These are phyloP conservation scores for Clarias platycephalus DNA, from an alignment of 2,797 vertebrate genomes.

Conservation along the genomic window DNA sequence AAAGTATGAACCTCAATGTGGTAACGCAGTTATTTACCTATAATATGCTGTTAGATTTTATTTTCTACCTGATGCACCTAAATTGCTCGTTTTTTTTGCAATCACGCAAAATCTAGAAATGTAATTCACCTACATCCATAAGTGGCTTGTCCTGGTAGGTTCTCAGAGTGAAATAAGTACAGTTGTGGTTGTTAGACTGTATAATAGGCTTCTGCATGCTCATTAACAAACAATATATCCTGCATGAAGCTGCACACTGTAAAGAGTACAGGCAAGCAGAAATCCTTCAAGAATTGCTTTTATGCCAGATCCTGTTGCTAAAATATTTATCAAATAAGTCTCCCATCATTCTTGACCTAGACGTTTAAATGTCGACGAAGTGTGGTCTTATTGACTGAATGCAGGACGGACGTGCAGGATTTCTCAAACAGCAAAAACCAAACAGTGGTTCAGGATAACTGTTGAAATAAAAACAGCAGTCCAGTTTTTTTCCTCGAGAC, in stretches of 20 bases:
- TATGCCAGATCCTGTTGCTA: not conserved
- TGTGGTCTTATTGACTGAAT: not conserved
- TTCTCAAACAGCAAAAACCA: not conserved
- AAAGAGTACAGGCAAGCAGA: not conserved
- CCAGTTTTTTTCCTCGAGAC: not conserved
- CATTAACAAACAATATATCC: no score
- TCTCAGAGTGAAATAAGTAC: not conserved
- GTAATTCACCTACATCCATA: not conserved
- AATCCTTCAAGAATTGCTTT: not conserved
- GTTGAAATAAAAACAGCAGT: not conserved
- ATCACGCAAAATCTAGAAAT: not conserved
- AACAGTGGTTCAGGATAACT: not conserved
- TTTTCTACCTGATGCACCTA: not conserved
- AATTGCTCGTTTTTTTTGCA: not conserved
- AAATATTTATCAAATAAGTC: conserved; percentile 7
- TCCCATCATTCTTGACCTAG: conserved; percentile 4
- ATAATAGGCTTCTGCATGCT: not conserved
- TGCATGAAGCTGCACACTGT: no score
- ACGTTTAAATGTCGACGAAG: not conserved
- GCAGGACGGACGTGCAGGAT: conserved; percentile 1
- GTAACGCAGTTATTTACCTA: not conserved
- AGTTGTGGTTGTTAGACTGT: not conserved
- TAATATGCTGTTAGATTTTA: not conserved
- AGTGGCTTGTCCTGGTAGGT: not conserved
- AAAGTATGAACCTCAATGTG: not conserved